These are phyloP conservation scores for Varroa destructor DNA, from an alignment of 1,140 invertebrate species.

Conservation along the genomic window DNA sequence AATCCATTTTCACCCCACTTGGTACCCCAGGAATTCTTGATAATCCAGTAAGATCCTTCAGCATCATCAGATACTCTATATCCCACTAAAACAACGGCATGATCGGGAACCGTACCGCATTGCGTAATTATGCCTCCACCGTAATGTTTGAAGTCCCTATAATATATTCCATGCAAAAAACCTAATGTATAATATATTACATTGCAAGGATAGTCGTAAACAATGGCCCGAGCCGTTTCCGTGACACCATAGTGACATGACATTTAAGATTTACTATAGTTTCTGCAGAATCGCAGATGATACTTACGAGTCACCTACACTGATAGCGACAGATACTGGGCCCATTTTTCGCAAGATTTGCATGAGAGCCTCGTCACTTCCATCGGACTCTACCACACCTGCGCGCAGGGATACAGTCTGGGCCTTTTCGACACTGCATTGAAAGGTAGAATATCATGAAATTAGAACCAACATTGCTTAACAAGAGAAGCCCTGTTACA, in stretches of 20 bases:
- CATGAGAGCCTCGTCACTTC: not conserved
- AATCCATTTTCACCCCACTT: slow-evolving; percentile 31
- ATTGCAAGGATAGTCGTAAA: too few species aligned
- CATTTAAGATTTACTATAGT: too few species aligned
- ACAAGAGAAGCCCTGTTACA: too few species aligned
- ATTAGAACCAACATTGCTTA: too few species aligned
- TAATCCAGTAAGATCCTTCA: slow-evolving; percentile 30
- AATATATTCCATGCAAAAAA: not conserved
- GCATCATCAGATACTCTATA: not conserved
- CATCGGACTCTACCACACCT: too few species aligned
- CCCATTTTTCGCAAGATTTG: slow-evolving; percentile 9
- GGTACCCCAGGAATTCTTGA: slow-evolving; percentile 31
- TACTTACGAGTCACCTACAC: slow-evolving; percentile 9
- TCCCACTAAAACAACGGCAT: slow-evolving; percentile 10
- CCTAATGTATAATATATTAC: not conserved
- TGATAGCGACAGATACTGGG: slow-evolving; percentile 10
- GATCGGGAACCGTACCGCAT: not conserved
- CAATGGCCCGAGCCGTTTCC: too few species aligned
- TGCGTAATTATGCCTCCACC: slow-evolving; percentile 18
- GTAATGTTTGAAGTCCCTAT: slow-evolving; percentile 11
- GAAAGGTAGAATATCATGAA: too few species aligned
- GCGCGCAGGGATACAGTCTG: too few species aligned
- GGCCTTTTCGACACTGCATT: too few species aligned
- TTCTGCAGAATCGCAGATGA: not conserved
- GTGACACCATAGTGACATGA: too few species aligned